These are phyloP conservation scores for Popillia japonica DNA, from an alignment of 1,140 invertebrate genomes.

Conservation along the genomic window DNA sequence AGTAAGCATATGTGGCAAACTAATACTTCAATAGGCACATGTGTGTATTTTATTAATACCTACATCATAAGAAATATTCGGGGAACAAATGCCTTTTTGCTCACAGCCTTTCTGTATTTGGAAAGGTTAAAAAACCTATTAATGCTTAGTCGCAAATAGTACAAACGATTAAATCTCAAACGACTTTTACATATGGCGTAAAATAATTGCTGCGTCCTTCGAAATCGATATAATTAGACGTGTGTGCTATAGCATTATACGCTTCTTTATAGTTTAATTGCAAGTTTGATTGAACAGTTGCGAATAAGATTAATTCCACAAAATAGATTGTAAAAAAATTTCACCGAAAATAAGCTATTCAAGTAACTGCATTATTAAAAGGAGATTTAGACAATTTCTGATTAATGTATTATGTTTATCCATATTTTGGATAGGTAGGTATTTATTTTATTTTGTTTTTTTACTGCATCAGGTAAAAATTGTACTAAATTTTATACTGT, in stretches of 20 bases:
- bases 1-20: no score
- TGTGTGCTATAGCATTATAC: neutral
- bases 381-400: no score
- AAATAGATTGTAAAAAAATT: no score
- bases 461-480: no score
- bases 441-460: no score
- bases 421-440: no score
- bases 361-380: no score
- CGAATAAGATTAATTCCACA: neutral
- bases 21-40: no score
- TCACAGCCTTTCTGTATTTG: constrained; percentile 10
- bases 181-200: constrained; percentile 7
- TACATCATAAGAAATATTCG: neutral
- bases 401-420: no score
- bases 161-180: neutral
- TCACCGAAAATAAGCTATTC: no score
- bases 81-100: neutral
- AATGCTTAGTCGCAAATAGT: neutral
- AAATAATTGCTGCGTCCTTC: neutral
- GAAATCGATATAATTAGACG: neutral
- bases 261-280: neutral
- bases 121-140: constrained; percentile 33
- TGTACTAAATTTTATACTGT: no score
- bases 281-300: neutral
- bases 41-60: neutral